Base-by-base conservation (phyloP, 2,113 vertebrate species). In the Alosa alosa region DNA sequence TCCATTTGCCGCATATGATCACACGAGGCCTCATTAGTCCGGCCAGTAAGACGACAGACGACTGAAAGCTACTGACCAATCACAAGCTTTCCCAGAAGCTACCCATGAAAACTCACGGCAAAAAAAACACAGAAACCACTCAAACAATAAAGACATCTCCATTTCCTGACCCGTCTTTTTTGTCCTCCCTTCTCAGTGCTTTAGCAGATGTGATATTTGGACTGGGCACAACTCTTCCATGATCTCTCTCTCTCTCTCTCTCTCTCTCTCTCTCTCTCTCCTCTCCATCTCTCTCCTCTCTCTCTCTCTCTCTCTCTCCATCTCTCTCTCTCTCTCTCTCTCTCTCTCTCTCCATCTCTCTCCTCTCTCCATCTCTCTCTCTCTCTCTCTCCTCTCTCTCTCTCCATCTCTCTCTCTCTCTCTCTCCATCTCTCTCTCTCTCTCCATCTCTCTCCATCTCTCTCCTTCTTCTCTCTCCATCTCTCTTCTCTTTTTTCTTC, bases 81-180 rank as follows among this genome's bases (percentile, higher is more conserved):
- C 82, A 64, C 60, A 84, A 31, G 41, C 36, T 83, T 81, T 82
- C 84, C 84, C 88, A 87, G 36, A 78, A 82, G 57, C 57, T 52
- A 60, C 52, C 44, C 44, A 72, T 81, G 82, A 84, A 87, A 57
- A 84, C 82, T 68, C 49, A 81, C 39, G 25, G 82, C 88, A 89
- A 89, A 39, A 84, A 90, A 90, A 90, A 88, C 52, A 81, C 81
- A 81, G 81, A 41, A 83, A 87, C 72, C 50, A 31, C 87, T 91
- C 88, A 87, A 81, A 88, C 83, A 87, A 88, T 90, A 86, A 87
- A 90, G 87, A 91, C 84, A 72, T 90, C 87, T 89, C 86, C 84
- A 88, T 89, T 88, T 87, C 85, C 82, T 86, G 52, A 82, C 81
- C 83, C 41, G 87, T 86, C 44, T 86, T 86, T 83, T 50, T 82